Evolutionary conservation across 2,888 invertebrate genomes (phyloP).

Genomic region (Malacosoma neustria): DNA sequence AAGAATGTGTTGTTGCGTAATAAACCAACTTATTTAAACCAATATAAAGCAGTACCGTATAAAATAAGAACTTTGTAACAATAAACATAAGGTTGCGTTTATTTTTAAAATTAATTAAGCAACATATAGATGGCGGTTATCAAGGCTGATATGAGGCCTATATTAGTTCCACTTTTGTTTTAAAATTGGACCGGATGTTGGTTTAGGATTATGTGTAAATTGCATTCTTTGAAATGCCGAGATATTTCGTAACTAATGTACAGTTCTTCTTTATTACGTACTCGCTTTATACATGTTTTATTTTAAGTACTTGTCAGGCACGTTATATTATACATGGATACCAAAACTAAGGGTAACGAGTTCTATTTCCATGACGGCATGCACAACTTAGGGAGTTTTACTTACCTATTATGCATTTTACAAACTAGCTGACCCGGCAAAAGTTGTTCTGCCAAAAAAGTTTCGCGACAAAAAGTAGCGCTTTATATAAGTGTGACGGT

Average conservation of each 20-base stretch:
- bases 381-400: no score
- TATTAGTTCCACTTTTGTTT: conserved; percentile 49
- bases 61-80: neutral
- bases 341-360: no score
- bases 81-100: neutral
- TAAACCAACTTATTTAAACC: neutral
- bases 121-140: neutral
- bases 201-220: conserved; percentile 22
- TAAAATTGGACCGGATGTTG: conserved; percentile 45
- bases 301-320: no score
- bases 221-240: conserved; percentile 13
- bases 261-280: no score
- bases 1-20: conserved; percentile 29
- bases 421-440: no score
- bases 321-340: no score
- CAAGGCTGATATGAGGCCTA: conserved; percentile 24
- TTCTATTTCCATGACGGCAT: no score
- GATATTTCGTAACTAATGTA: neutral
- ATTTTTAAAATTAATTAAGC: neutral
- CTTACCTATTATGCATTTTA: no score
- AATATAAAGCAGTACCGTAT: neutral
- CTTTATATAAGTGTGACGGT: no score
- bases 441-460: no score
- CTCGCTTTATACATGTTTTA: no score
- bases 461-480: no score